These are phyloP conservation scores for Coturnix japonica DNA, from an alignment of 2,113 vertebrate genomes.

Conservation along the genomic window DNA sequence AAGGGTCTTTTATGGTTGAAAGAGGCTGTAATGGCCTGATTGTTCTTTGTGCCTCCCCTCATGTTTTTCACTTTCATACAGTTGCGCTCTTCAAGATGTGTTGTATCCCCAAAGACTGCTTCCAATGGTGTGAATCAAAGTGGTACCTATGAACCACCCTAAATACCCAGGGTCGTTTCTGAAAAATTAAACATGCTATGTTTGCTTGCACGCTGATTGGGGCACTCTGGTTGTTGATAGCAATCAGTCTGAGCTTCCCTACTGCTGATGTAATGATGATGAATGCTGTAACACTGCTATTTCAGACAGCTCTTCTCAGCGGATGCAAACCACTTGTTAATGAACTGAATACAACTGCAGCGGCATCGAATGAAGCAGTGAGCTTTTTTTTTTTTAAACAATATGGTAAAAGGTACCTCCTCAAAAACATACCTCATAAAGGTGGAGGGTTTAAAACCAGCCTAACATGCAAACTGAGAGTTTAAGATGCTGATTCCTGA, in stretches of 20 bases:
- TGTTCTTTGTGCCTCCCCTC: conserved; percentile 44
- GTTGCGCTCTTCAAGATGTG: conserved; percentile 33
- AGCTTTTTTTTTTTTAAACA: background rate
- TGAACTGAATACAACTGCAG: conserved; percentile 86
- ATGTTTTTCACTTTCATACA: conserved; percentile 41
- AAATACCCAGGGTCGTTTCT: conserved; percentile 67
- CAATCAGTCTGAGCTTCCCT: conserved; percentile 88
- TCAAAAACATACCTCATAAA: conserved; percentile 13
- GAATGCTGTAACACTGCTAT: conserved; percentile 83
- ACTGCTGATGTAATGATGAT: conserved; percentile 95
- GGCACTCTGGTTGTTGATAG: conserved; percentile 81
- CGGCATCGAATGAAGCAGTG: conserved; percentile 47
- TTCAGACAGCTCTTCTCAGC: conserved; percentile 83
- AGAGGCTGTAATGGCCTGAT: conserved; percentile 59
- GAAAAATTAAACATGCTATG: conserved; percentile 73
- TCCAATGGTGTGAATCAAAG: conserved; percentile 65
- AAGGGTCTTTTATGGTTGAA: conserved; percentile 55
- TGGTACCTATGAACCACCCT: conserved; percentile 37
- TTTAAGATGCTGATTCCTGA: background rate
- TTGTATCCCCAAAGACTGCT: conserved; percentile 63
- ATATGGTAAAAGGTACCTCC: background rate
- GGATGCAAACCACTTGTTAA: conserved; percentile 83
- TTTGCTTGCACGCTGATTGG: conserved; percentile 79
- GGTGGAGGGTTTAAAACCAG: background rate
- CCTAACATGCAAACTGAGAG: background rate